phyloP scores from a whole-genome alignment of 2,888 invertebrate species.

The Anorthoa munda region DNA sequence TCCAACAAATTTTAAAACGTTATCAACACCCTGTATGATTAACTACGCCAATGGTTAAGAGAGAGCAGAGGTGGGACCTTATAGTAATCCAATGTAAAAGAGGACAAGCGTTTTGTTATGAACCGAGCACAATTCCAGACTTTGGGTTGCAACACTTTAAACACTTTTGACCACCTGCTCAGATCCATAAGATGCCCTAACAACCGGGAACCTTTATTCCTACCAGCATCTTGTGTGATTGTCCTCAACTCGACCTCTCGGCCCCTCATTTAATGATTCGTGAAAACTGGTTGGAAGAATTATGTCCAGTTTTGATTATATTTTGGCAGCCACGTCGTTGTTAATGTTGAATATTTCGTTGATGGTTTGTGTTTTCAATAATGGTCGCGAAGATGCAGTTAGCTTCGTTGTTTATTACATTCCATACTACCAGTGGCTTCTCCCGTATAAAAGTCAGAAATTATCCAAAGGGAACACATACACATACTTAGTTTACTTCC shows the following conservation, averaged over 20 bases:
- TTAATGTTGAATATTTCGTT: neutral
- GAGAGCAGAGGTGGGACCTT: too few species aligned
- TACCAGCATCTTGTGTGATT: neutral
- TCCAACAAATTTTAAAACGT: too few species aligned
- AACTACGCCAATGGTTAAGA: too few species aligned
- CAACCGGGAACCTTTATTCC: neutral
- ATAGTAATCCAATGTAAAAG: too few species aligned
- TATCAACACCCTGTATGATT: too few species aligned
- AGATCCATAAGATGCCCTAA: neutral
- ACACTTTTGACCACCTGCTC: too few species aligned
- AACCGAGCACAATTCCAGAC: neutral
- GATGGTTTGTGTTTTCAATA: neutral
- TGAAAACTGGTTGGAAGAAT: conserved; percentile 6
- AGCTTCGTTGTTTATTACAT: neutral
- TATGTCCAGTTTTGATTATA: neutral
- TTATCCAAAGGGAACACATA: too few species aligned
- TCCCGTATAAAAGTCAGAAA: too few species aligned
- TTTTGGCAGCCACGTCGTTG: conserved; percentile 1
- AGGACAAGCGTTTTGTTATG: neutral
- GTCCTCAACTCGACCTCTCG: conserved; percentile 20
- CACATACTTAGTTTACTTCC: too few species aligned
- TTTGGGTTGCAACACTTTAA: too few species aligned
- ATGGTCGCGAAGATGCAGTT: neutral
- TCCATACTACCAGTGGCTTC: too few species aligned
- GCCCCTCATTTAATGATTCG: neutral